Percentiles rank a stretch among this genome's conserved stretches.
phyloP scores from a whole-genome alignment of 1,140 invertebrate genomes.

The Prorops nasuta region DNA sequence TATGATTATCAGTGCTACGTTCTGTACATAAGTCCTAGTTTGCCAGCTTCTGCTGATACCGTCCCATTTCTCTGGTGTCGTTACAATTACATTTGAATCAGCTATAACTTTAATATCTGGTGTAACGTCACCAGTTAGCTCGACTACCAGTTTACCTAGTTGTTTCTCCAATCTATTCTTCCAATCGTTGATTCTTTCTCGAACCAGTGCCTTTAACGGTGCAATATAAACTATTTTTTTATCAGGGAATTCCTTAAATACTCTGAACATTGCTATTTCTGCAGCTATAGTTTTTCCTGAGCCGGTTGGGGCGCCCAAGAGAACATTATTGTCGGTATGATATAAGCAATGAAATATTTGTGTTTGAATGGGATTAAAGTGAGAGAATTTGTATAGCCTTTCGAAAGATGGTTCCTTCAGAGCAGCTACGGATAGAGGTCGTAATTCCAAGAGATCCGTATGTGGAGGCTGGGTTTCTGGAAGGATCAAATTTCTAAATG shows the following conservation, averaged over 20 bases:
- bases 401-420: slow-evolving; percentile 78
- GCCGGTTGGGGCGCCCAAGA: slow-evolving; percentile 96
- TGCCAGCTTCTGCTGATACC: slow-evolving; percentile 98
- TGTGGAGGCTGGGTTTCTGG: slow-evolving; percentile 92
- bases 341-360: slow-evolving; percentile 97
- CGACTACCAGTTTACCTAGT: slow-evolving; percentile 85
- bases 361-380: slow-evolving; percentile 99
- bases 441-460: slow-evolving; percentile 88
- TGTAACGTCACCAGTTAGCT: slow-evolving; percentile 94
- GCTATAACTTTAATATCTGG: slow-evolving; percentile 87
- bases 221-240: slow-evolving; percentile 98
- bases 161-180: slow-evolving; percentile 75
- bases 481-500: slow-evolving; percentile 87
- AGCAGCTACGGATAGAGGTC: slow-evolving; percentile 84
- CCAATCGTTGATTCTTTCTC: slow-evolving; percentile 97
- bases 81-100: slow-evolving; percentile 89
- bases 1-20: slow-evolving; percentile 93
- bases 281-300: slow-evolving; percentile 99
- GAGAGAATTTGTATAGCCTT: slow-evolving; percentile 84
- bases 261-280: slow-evolving; percentile 94
- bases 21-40: slow-evolving; percentile 89
- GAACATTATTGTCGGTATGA: slow-evolving; percentile 90
- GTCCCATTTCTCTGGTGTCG: slow-evolving; percentile 99
- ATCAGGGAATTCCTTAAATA: slow-evolving; percentile 81
- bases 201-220: slow-evolving; percentile 94